Evolutionary conservation across 2,113 vertebrate species (phyloP), one percentile per base, ranked within the genome.

Genomic region (Hystrix cristata): DNA sequence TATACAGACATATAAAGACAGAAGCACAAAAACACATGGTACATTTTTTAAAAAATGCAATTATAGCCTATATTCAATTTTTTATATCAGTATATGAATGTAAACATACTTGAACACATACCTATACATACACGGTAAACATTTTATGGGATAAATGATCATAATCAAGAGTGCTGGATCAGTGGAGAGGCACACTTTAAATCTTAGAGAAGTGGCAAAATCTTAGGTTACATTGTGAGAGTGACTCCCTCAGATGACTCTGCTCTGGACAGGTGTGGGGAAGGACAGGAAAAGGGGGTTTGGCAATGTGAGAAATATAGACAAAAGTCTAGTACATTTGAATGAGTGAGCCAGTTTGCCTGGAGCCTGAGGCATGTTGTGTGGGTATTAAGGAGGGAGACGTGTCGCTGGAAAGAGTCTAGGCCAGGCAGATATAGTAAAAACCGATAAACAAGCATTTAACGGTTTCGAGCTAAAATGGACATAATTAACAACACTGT

Each of bases 51-150:
- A 53, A 55, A 31, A 71, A 65, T 14, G 38, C 53, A 76, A 64
- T 71, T n/a, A 95, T 6, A 71, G n/a, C 74, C 38, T 59, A 86
- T 48, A 90, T n/a, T 71, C 25, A 76, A 74, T 81, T 89, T 94
- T 78, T 60, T 53, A 53, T n/a, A 23, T 55, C 21, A 60, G 18
- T 55, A 31, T 65, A 76, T 76, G 72, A 48, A 6, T 48, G 46
- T 13, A 94, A 60, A 95, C 71, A 69, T 62, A 76, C 2, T 62
- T 65, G 3, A 12, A 78, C 12, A 46, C 25, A 88, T 78, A 69
- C 11, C 21, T 59, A 87, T 18, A 6, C 31, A 78, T 11, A 59
- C 67, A 80, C 23, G 18, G 34, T 51, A 59, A 91, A 29, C 71
- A 89, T 94, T 82, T 34, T 81, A 60, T 48, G 86, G 71, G 4